A percentile compares a stretch with the other conserved stretches of the same genome.
These are phyloP conservation scores for Callaeas wilsoni DNA, from an alignment of 2,113 vertebrate species.

Conservation along the genomic window DNA sequence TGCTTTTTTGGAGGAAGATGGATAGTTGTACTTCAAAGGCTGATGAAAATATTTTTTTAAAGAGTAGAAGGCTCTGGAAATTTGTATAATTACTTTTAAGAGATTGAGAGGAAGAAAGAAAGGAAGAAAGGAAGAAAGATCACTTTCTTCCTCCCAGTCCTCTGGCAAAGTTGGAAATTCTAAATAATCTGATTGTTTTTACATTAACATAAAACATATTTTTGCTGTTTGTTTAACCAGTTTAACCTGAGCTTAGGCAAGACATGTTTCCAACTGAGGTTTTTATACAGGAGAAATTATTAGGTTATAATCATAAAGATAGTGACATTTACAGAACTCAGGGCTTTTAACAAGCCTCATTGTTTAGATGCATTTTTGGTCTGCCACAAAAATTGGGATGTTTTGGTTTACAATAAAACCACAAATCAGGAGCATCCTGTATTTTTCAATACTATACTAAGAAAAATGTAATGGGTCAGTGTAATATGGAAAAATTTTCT, in stretches of 20 bases:
- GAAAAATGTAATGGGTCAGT: background rate
- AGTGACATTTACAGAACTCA: background rate
- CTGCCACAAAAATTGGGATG: background rate
- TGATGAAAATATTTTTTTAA: background rate
- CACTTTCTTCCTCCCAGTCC: background rate
- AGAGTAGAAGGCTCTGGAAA: background rate
- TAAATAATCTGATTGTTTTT: background rate
- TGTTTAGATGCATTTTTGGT: background rate
- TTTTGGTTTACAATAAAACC: background rate
- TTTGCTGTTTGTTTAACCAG: background rate
- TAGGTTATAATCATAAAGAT: background rate
- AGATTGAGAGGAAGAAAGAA: background rate
- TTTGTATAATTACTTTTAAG: background rate
- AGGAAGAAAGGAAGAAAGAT: background rate
- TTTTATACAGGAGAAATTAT: background rate
- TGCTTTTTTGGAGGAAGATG: background rate
- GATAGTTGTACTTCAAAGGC: background rate
- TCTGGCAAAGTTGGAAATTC: background rate
- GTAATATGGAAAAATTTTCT: background rate
- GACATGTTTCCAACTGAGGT: background rate
- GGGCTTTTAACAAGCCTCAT: background rate
- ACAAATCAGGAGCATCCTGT: background rate
- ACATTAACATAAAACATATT: background rate
- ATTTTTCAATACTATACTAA: background rate
- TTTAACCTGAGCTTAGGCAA: background rate